Evolutionary conservation across 2,888 invertebrate genomes (phyloP).

Genomic region (Lepidochitona cinerea): DNA sequence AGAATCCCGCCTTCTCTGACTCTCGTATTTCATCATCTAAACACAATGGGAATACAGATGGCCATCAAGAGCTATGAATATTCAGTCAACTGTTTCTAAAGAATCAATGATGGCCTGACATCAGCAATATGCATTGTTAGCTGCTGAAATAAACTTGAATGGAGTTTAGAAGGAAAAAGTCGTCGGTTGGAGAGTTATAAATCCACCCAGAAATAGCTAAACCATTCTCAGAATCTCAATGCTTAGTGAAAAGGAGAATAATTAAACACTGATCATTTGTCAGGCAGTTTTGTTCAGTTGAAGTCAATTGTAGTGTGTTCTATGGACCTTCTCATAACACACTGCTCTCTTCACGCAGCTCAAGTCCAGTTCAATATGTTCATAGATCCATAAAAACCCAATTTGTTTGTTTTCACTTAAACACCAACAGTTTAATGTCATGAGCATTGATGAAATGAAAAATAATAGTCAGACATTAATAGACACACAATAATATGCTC

Average conservation of each 20-base stretch:
- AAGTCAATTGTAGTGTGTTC: not conserved
- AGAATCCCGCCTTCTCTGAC: no score
- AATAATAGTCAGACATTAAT: no score
- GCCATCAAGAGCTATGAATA: not conserved
- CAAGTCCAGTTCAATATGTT: not conserved
- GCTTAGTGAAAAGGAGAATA: not conserved
- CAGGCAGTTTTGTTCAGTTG: not conserved
- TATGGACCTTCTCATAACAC: not conserved
- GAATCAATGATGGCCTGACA: not conserved
- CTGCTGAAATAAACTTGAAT: not conserved
- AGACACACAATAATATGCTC: no score
- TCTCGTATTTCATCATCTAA: no score
- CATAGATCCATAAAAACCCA: no score
- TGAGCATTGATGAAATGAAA: no score
- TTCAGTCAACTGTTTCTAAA: not conserved
- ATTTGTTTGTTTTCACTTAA: no score
- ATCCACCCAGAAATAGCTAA: no score
- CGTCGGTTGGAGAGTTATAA: not conserved
- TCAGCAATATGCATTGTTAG: not conserved
- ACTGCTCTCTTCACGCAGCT: not conserved
- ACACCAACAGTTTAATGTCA: no score
- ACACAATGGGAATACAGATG: not conserved
- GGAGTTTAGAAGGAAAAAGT: not conserved
- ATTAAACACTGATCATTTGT: slow-evolving; percentile 3
- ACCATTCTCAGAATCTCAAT: no score